Percentiles rank a stretch among this genome's conserved stretches.
Conservation (phyloP, 2,113 vertebrate species). For the Pangasianodon hypophthalmus region DNA sequence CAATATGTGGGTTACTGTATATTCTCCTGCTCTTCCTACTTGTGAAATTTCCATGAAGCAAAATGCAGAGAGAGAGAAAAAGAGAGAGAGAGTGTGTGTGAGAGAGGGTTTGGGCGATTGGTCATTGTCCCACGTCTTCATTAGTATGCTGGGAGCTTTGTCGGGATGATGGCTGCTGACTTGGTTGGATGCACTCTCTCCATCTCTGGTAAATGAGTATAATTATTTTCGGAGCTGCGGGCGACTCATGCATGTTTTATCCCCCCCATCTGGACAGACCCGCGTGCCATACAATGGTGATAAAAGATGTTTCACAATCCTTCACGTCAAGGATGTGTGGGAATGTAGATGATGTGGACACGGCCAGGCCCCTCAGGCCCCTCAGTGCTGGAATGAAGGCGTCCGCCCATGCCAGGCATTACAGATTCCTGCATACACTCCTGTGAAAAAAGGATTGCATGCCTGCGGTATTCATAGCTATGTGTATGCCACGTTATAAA, state of each 20-base stretch:
- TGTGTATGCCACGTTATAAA: not conserved
- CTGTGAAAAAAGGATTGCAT: constrained; percentile 24
- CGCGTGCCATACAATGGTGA: constrained; percentile 78
- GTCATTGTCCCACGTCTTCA: constrained; percentile 83
- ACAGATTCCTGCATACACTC: constrained; percentile 6
- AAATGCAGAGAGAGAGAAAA: constrained; percentile 6
- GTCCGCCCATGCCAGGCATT: not conserved
- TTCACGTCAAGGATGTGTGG: constrained; percentile 48
- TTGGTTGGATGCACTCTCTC: constrained; percentile 91
- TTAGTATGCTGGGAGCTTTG: constrained; percentile 86
- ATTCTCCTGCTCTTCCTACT: not conserved
- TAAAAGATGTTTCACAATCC: constrained; percentile 85
- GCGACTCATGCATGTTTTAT: constrained; percentile 99
- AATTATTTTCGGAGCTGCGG: constrained; percentile 99
- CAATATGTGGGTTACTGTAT: constrained; percentile 6
- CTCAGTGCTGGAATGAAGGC: constrained; percentile 15
- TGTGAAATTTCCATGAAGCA: constrained; percentile 28
- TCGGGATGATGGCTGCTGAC: constrained; percentile 89
- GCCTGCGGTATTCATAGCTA: constrained; percentile 17
- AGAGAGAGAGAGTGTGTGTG: constrained; percentile 59
- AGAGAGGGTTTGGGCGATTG: constrained; percentile 49
- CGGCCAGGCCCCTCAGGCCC: constrained; percentile 30
- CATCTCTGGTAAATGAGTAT: constrained; percentile 96
- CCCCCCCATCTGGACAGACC: constrained; percentile 86
- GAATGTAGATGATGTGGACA: constrained; percentile 30